phyloP scores from a whole-genome alignment of 2,113 vertebrate genomes.

The Meles meles region DNA sequence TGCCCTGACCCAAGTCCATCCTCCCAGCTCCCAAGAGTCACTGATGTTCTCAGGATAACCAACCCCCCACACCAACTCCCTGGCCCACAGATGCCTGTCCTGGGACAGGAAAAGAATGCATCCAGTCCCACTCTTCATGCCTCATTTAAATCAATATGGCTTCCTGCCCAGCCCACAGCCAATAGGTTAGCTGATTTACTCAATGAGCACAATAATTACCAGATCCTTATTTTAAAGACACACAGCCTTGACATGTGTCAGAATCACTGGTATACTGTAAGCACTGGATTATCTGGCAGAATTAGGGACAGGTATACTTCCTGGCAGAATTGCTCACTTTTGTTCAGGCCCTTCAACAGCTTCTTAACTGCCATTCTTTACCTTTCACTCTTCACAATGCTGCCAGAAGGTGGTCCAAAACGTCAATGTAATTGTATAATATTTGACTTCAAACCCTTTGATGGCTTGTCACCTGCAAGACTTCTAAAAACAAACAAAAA shows the following conservation, averaged over 20 bases:
- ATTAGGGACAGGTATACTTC: background rate
- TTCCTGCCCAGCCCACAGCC: background rate
- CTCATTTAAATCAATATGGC: background rate
- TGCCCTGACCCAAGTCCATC: accelerated
- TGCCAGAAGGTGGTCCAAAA: background rate
- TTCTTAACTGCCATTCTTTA: background rate
- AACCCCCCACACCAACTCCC: background rate
- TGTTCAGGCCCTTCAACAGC: background rate
- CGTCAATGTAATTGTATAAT: background rate
- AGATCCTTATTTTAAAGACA: conserved; percentile 13
- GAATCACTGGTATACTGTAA: background rate
- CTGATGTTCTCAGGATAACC: background rate
- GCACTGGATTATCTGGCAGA: background rate
- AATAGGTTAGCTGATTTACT: background rate
- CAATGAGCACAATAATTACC: background rate
- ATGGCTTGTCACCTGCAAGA: background rate
- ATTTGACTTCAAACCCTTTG: background rate
- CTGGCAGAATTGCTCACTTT: background rate
- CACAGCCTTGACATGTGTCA: background rate
- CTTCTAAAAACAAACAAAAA: background rate
- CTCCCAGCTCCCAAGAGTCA: background rate
- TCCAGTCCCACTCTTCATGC: background rate
- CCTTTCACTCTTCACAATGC: background rate
- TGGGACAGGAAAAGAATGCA: background rate
- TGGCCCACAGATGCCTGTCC: background rate